Evolutionary conservation across 2,113 vertebrate species (phyloP).

Genomic region (Phrynocephalus versicolor): DNA sequence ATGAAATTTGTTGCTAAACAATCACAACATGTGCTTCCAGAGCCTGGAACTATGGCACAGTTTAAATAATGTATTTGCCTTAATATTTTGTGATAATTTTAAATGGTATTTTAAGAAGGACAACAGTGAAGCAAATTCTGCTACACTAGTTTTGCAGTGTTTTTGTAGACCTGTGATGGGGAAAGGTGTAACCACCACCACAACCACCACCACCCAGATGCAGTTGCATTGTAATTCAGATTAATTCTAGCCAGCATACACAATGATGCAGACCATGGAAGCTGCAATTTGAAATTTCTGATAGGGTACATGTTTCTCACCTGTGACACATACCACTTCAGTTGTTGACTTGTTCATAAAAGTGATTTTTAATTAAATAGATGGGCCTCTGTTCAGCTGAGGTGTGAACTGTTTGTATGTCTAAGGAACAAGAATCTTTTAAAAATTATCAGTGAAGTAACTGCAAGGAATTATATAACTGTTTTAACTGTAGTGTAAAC

Average conservation of each 20-base stretch:
- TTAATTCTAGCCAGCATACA: background rate
- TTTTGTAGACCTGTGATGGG: background rate
- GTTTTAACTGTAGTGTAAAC: background rate
- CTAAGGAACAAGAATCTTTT: background rate
- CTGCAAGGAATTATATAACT: rapidly evolving
- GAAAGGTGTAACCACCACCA: background rate
- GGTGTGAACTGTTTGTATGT: background rate
- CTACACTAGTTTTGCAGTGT: background rate
- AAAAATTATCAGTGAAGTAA: background rate
- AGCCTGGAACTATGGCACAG: background rate
- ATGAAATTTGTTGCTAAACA: background rate
- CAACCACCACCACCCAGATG: background rate
- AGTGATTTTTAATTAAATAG: background rate
- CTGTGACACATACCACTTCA: background rate
- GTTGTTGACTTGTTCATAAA: background rate
- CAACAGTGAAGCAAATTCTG: background rate
- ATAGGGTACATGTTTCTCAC: background rate
- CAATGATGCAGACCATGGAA: background rate
- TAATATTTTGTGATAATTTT: background rate
- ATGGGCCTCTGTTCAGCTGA: background rate
- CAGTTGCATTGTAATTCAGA: background rate
- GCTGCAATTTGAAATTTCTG: background rate
- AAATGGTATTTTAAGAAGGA: background rate
- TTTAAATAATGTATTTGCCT: background rate
- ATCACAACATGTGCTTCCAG: background rate